Percentiles rank a stretch among this genome's conserved stretches.
These are phyloP conservation scores for Pachypanchax playfairii DNA, from an alignment of 2,113 vertebrate species.

Conservation along the genomic window DNA sequence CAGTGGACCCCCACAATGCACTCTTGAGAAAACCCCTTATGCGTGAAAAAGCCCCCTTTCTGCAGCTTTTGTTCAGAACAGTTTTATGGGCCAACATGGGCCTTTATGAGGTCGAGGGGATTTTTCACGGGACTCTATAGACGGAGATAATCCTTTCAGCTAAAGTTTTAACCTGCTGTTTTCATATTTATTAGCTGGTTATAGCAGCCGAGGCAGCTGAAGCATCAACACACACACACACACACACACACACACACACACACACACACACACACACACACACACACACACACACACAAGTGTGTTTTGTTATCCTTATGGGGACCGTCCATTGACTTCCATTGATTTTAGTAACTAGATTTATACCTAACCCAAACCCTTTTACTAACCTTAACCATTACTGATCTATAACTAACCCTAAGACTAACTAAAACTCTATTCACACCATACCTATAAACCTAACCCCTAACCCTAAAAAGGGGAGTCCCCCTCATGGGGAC, in stretches of 20 bases:
- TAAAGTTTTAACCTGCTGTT: constrained; percentile 87
- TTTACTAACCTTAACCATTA: too few relatives aligned
- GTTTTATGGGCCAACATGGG: constrained; percentile 90
- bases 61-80: constrained; percentile 81
- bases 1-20: constrained; percentile 81
- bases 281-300: background rate
- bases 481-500: too few relatives aligned
- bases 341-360: too few relatives aligned
- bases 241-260: background rate
- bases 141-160: constrained; percentile 86
- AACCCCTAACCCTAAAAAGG: too few relatives aligned
- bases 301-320: too few relatives aligned
- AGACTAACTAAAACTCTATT: too few relatives aligned
- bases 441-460: too few relatives aligned
- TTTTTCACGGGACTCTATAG: constrained; percentile 90
- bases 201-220: constrained; percentile 84
- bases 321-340: too few relatives aligned
- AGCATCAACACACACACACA: constrained; percentile 41
- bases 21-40: constrained; percentile 87
- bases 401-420: too few relatives aligned
- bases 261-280: constrained; percentile 13
- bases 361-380: too few relatives aligned
- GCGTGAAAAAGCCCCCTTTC: constrained; percentile 81
- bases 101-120: constrained; percentile 90
- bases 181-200: constrained; percentile 86